phyloP scores from a whole-genome alignment of 2,888 invertebrate genomes.

The Eurois occulta region DNA sequence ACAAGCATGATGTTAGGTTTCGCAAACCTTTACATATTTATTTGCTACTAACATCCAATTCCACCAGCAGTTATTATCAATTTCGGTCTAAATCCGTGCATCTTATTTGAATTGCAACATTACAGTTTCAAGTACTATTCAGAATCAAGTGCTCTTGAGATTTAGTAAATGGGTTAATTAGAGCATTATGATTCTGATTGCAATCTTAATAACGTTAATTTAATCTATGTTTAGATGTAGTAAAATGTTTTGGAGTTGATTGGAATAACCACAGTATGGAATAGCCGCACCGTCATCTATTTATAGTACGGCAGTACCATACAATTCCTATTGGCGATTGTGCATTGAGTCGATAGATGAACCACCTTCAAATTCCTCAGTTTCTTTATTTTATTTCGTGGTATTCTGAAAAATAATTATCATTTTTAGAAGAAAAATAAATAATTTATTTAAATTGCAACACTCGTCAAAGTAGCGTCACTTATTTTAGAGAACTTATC shows the following conservation, averaged over 20 bases:
- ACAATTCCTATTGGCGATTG: neutral
- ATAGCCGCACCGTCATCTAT: neutral
- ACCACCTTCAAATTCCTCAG: neutral
- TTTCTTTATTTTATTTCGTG: no score
- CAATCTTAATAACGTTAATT: constrained; percentile 38
- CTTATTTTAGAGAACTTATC: no score
- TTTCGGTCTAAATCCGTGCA: constrained; percentile 39
- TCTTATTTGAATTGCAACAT: constrained; percentile 63
- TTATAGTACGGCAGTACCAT: neutral
- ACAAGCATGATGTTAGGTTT: neutral
- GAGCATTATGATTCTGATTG: constrained; percentile 64
- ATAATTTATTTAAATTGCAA: no score
- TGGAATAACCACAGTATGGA: neutral
- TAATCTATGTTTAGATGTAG: constrained; percentile 14
- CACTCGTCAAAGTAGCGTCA: no score
- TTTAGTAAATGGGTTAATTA: constrained; percentile 72
- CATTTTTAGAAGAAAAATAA: no score
- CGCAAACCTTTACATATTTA: neutral
- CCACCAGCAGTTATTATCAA: constrained; percentile 3
- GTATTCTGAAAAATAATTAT: no score
- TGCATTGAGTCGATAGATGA: neutral
- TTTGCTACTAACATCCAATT: constrained; percentile 11
- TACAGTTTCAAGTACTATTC: constrained; percentile 66
- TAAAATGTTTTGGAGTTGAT: constrained; percentile 4
- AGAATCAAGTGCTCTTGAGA: constrained; percentile 68